Percentiles rank a stretch among this genome's conserved stretches.
Evolutionary conservation across 2,888 invertebrate genomes (phyloP).

Genomic region (Caenorhabditis drosophilae): DNA sequence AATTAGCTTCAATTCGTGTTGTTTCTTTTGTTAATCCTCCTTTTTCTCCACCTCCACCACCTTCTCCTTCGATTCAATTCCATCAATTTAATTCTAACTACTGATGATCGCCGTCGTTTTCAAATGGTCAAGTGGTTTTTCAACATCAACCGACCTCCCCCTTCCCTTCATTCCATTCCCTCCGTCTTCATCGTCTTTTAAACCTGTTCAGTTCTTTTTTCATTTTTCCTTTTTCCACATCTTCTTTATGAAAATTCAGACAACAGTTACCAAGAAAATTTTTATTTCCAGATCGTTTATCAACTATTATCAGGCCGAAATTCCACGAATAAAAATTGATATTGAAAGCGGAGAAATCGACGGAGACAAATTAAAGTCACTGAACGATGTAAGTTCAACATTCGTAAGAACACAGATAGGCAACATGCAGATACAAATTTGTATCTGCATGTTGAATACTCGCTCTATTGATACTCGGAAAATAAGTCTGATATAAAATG

Average conservation of each 20-base stretch:
- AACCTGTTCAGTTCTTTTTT: too few relatives aligned
- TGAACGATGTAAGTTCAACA: conserved; percentile 16
- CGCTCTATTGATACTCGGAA: conserved; percentile 2
- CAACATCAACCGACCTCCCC: too few relatives aligned
- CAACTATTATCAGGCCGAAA: conserved; percentile 27
- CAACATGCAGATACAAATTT: too few relatives aligned
- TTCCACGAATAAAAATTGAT: conserved; percentile 12
- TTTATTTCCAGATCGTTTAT: conserved; percentile 25
- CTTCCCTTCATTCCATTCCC: not conserved
- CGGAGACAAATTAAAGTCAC: conserved; percentile 7
- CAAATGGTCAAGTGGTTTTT: too few relatives aligned
- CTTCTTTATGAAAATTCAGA: too few relatives aligned
- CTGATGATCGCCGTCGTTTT: too few relatives aligned
- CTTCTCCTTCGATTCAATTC: not conserved
- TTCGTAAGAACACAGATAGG: not conserved
- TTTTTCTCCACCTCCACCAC: not conserved
- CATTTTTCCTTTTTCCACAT: too few relatives aligned
- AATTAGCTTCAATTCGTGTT: not conserved
- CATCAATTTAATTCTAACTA: not conserved
- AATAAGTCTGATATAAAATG: not conserved
- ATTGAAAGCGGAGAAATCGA: conserved; percentile 8
- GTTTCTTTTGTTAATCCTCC: not conserved
- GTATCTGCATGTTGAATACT: not conserved
- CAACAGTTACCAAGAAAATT: too few relatives aligned
- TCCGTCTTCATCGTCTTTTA: too few relatives aligned